Base-by-base conservation (phyloP, 2,888 invertebrate species). In the Euplagia quadripunctaria region DNA sequence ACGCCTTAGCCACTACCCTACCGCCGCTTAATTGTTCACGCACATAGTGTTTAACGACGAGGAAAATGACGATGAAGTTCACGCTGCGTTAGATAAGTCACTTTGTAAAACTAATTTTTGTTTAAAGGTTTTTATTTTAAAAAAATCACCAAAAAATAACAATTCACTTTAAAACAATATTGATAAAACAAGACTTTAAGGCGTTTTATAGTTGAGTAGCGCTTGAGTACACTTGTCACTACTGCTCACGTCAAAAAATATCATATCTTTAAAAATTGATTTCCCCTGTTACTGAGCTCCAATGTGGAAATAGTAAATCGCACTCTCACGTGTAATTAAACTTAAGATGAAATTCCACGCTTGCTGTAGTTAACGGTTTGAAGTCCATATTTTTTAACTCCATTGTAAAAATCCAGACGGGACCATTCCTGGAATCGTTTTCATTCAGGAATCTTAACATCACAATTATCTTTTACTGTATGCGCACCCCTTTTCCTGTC, bases 401-500 rank as follows among this genome's bases (percentile, higher is more conserved):
- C 5, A 31, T 31, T 31, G 49, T 31, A 51, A 31, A 66, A 66
- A 16, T 17, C 4, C n/a, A 65, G 14, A 49, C 20, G 2, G 14
- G 20, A 41, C 41, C 46, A 49, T 20, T 65, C 46, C 41, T 66
- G 31, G 55, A 31, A 66, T 49, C 51, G 11, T 67, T 63, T 58
- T 8, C 66, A 55, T 66, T 66, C 49, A 51, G 43, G 58, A 61
- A 71, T 71, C 67, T 72, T 58, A 64, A 67, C 31, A 73, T 69
- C 20, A 66, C 55, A 63, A 68, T 68, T 70, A 68, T 70, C 64
- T 70, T 63, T 65, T 1, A 71, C 64, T 68, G 65, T 66, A 71
- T 65, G 68, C 7, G n/a, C 66, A 64, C 67, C 55, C 64, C 52
- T 42, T 74, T 68, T 68, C 51, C 61, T 43, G 49, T 43, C 20